These are phyloP conservation scores for Gasterosteus aculeatus DNA, from an alignment of 2,113 vertebrate genomes.

Conservation along the genomic window DNA sequence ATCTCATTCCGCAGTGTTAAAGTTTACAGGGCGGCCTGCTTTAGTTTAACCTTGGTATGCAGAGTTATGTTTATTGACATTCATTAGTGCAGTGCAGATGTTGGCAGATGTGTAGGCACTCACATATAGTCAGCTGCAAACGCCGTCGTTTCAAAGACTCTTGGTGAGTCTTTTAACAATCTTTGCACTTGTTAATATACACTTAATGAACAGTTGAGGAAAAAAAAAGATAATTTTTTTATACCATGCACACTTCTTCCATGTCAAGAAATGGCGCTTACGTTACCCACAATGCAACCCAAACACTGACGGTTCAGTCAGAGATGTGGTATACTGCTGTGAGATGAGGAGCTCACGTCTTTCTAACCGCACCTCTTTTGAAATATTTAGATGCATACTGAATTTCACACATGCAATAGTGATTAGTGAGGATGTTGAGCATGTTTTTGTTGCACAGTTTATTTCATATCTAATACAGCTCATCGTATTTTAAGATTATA, in stretches of 20 bases:
- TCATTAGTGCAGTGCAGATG: background rate
- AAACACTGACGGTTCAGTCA: background rate
- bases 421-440: background rate
- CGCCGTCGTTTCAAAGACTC: background rate
- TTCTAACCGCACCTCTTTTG: background rate
- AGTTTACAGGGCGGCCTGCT: constrained; percentile 39
- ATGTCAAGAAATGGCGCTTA: background rate
- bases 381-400: background rate
- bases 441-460: background rate
- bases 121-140: background rate
- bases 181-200: background rate
- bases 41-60: constrained; percentile 29
- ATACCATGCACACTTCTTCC: background rate
- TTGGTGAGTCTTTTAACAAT: background rate
- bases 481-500: background rate
- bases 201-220: background rate
- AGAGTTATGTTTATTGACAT: constrained; percentile 18
- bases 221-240: background rate
- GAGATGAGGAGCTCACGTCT: background rate
- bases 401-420: background rate
- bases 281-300: background rate
- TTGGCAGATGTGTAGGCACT: background rate
- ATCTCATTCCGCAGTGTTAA: constrained; percentile 42
- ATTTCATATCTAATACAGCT: background rate
- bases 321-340: background rate